phyloP scores from a whole-genome alignment of 1,140 invertebrate genomes.

The Hormaphis cornu region DNA sequence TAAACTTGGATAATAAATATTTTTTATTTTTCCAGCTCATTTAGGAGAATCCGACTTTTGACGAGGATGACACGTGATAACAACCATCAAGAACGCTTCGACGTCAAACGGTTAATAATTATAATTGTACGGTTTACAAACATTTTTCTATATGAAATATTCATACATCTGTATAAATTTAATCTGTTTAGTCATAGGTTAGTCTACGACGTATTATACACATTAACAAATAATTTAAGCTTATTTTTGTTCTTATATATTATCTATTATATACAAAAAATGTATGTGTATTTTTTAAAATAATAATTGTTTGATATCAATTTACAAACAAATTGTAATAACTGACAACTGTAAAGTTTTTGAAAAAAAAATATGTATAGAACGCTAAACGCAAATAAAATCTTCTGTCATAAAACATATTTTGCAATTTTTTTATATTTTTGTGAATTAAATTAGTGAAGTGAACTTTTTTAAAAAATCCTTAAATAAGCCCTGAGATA shows the following conservation, averaged over 20 bases:
- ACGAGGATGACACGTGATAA: neutral
- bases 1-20: too few relatives aligned
- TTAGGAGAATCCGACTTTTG: slow-evolving; percentile 24
- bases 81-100: neutral
- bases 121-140: neutral
- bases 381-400: neutral
- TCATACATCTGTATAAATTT: slow-evolving; percentile 15
- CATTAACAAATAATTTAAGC: slow-evolving; percentile 9
- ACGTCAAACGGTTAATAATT: neutral
- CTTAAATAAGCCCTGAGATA: too few relatives aligned
- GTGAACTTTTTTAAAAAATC: too few relatives aligned
- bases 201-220: neutral
- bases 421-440: too few relatives aligned
- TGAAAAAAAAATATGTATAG: neutral
- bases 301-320: neutral
- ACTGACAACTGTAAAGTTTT: neutral
- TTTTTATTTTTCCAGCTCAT: slow-evolving; percentile 8
- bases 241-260: neutral
- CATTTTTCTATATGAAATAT: slow-evolving; percentile 26
- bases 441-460: too few relatives aligned
- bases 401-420: neutral
- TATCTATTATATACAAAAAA: neutral
- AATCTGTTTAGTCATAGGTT: slow-evolving; percentile 3
- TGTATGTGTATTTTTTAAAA: neutral
- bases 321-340: neutral